phyloP scores from a whole-genome alignment of 2,888 invertebrate species.

The Lepidochitona cinerea region DNA sequence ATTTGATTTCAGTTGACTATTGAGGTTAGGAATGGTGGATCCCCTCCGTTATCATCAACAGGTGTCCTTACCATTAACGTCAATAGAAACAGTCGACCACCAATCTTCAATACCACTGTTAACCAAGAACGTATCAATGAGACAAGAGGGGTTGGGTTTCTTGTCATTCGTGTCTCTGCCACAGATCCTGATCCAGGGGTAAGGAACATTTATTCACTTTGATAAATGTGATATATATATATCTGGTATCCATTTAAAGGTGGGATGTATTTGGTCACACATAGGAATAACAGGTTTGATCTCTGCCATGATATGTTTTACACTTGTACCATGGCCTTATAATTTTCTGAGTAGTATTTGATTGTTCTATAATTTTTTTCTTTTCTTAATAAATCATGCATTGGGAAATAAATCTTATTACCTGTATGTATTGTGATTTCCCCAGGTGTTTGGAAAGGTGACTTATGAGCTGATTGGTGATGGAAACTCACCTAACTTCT shows the following conservation, averaged over 20 bases:
- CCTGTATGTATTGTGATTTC: not conserved
- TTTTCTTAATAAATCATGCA: no score
- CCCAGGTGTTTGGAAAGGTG: not conserved
- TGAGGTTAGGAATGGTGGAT: not conserved
- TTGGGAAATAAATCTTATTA: no score
- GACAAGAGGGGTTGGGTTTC: not conserved
- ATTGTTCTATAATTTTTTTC: no score
- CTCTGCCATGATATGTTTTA: not conserved
- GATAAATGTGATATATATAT: no score
- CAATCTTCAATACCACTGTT: not conserved
- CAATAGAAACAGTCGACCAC: not conserved
- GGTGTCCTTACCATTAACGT: constrained; percentile 16
- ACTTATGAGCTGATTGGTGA: constrained; percentile 11
- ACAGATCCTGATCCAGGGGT: constrained; percentile 79
- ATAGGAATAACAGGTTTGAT: no score
- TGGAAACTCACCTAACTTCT: constrained; percentile 86
- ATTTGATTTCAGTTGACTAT: not conserved
- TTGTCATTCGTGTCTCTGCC: constrained; percentile 78
- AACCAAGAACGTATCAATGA: not conserved
- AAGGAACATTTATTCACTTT: constrained; percentile 72
- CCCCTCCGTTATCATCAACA: not conserved
- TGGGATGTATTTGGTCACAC: no score
- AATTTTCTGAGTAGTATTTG: no score
- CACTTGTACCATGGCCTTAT: no score
- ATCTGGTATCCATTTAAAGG: no score